Evolutionary conservation across 2,888 invertebrate genomes (phyloP), one percentile per base, ranked within the genome.

Genomic region (Ormyrus pomaceus): DNA sequence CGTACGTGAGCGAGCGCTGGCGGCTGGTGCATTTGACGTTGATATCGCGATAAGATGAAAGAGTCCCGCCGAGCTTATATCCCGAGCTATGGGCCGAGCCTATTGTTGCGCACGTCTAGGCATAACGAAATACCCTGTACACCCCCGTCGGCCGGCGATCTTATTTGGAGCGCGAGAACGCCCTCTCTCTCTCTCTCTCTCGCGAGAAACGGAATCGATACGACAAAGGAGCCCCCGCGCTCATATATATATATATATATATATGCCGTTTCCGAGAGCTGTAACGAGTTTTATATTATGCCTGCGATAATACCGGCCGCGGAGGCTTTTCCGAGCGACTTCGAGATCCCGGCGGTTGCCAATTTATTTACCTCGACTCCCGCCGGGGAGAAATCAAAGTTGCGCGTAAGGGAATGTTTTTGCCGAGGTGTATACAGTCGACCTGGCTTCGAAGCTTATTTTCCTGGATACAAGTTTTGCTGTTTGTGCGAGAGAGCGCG

Each of bases 21-120:
- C 58, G 73, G 73, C 88, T 87, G 88, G 89, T 90, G 90, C 87
- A 88, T 90, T 90, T 90, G 90, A 90, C 90, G 90, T 90, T 90
- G 90, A 90, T 90, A 89, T 89, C 89, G 85, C 88, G 90, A 90
- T 90, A 90, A 90, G 90, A 90, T 90, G 90, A 90, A 90, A 90
- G 90, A 90, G 89, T 88, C 88, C 51, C 55, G 55, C 34, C 64
- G 65, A 71, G 69, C 66, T 71, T 89, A 89, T 89, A 89, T 71
- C 88, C 88, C 87, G 85, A 88, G 86, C 87, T 87, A 87, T 87
- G 87, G 83, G 83, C 84, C 86, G 85, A 86, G 85, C 84, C 61
- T 78, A 89, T 89, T 88, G 89, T 88, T 89, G 88, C 87, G 87
- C 88, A 89, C 87, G 88, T 89, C 87, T 89, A 86, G 88, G 88